Conservation (phyloP, 2,888 invertebrate genomes). For the Agriopis leucophaearia region DNA sequence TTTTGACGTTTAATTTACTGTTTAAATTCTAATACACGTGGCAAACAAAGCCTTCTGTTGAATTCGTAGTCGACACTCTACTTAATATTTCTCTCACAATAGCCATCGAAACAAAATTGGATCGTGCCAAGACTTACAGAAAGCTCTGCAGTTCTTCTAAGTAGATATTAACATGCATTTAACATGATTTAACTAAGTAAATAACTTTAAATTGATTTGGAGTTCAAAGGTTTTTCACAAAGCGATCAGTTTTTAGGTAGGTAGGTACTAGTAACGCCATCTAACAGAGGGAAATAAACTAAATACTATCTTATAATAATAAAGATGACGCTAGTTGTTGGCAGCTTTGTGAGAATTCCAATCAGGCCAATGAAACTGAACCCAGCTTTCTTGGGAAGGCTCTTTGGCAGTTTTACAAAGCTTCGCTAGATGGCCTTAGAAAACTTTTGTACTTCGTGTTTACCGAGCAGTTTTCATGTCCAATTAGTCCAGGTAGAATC, state of each 20-base stretch:
- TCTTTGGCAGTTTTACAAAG: background rate
- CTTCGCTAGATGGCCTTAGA: background rate
- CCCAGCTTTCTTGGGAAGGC: background rate
- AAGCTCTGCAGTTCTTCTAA: conserved; percentile 1
- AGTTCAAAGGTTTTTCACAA: conserved; percentile 3
- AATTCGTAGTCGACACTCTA: background rate
- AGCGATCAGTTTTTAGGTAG: background rate
- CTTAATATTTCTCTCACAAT: conserved; percentile 7
- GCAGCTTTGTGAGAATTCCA: background rate
- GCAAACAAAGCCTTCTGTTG: conserved; percentile 7
- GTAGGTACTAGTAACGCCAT: background rate
- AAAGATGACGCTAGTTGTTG: background rate
- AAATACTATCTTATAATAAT: background rate
- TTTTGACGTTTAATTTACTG: conserved; percentile 4
- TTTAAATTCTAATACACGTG: conserved; percentile 9
- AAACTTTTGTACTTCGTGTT: background rate
- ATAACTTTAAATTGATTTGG: background rate
- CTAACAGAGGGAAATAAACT: conserved; percentile 3
- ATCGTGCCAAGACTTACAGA: conserved; percentile 15
- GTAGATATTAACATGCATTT: background rate
- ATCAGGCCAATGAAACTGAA: background rate
- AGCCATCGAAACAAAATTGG: conserved; percentile 20
- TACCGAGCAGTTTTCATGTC: too few relatives aligned
- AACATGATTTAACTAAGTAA: background rate
- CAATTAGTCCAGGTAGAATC: too few relatives aligned